These are phyloP conservation scores for Rhinogobio ventralis DNA, from an alignment of 2,797 vertebrate species.

Conservation along the genomic window DNA sequence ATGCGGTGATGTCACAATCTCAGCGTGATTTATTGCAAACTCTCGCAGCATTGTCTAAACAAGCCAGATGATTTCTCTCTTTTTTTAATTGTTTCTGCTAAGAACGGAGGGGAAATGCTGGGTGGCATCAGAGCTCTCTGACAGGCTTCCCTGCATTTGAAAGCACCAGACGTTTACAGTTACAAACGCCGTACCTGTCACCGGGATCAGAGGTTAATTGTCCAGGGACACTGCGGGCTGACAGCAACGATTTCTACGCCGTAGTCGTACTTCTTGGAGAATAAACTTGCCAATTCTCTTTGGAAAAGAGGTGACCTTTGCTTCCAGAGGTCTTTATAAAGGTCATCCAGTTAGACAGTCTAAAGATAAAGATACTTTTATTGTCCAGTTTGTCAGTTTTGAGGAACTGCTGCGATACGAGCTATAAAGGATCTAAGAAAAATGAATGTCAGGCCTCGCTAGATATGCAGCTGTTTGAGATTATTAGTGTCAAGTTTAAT, in stretches of 20 bases:
- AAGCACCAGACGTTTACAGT: neutral
- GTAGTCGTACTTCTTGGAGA: slow-evolving; percentile 4
- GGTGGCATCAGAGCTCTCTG: neutral
- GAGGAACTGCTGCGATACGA: neutral
- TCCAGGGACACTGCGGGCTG: slow-evolving; percentile 31
- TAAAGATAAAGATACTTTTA: neutral
- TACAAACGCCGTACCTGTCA: slow-evolving; percentile 36
- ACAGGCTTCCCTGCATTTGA: slow-evolving; percentile 11
- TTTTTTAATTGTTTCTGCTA: neutral
- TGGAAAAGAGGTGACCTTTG: slow-evolving; percentile 17
- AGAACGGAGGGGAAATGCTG: neutral
- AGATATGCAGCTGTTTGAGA: neutral
- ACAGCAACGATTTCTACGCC: neutral
- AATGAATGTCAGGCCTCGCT: neutral
- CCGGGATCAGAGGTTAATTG: slow-evolving; percentile 48
- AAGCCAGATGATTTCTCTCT: neutral
- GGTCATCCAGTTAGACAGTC: slow-evolving; percentile 6
- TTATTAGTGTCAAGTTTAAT: neutral
- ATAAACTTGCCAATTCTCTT: slow-evolving; percentile 7
- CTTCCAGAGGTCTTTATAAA: slow-evolving; percentile 21
- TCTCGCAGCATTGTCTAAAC: slow-evolving; percentile 1
- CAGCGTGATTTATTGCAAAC: neutral
- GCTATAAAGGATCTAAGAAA: neutral
- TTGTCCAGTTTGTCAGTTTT: neutral
- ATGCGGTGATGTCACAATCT: neutral